phyloP scores from a whole-genome alignment of 2,888 invertebrate species.

The Incurvaria masculella region DNA sequence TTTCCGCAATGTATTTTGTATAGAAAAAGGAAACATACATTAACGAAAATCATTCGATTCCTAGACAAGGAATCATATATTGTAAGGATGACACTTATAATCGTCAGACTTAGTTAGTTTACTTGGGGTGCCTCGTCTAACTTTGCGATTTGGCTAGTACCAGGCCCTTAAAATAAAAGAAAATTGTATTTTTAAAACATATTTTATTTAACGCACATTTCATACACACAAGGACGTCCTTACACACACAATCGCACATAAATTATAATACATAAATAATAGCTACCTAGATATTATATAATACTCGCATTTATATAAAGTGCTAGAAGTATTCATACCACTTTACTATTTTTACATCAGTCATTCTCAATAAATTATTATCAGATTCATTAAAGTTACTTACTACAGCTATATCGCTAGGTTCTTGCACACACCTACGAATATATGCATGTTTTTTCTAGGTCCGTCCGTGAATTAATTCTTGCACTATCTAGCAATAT shows the following conservation, averaged over 20 bases:
- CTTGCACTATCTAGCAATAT: too few species aligned
- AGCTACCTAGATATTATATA: slow-evolving; percentile 37
- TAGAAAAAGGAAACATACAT: too few species aligned
- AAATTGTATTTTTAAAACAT: slow-evolving; percentile 21
- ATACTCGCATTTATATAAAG: slow-evolving; percentile 24
- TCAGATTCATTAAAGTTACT: neutral
- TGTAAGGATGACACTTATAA: slow-evolving; percentile 10
- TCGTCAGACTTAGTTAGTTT: too few species aligned
- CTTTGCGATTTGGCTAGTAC: too few species aligned
- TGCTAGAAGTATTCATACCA: slow-evolving; percentile 37
- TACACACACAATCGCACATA: slow-evolving; percentile 35
- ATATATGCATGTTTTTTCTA: too few species aligned
- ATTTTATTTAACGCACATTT: slow-evolving; percentile 49
- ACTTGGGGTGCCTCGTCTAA: too few species aligned
- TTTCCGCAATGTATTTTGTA: too few species aligned
- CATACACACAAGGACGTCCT: slow-evolving; percentile 55
- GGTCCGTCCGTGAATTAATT: too few species aligned
- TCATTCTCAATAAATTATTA: slow-evolving; percentile 39
- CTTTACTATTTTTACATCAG: slow-evolving; percentile 47
- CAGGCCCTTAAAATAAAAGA: slow-evolving; percentile 16
- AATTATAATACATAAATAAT: slow-evolving; percentile 18
- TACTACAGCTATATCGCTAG: neutral
- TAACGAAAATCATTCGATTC: too few species aligned
- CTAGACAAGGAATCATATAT: too few species aligned
- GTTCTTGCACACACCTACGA: neutral